Base-by-base conservation (phyloP, 1,140 invertebrate genomes). In the Latrodectus geometricus region DNA sequence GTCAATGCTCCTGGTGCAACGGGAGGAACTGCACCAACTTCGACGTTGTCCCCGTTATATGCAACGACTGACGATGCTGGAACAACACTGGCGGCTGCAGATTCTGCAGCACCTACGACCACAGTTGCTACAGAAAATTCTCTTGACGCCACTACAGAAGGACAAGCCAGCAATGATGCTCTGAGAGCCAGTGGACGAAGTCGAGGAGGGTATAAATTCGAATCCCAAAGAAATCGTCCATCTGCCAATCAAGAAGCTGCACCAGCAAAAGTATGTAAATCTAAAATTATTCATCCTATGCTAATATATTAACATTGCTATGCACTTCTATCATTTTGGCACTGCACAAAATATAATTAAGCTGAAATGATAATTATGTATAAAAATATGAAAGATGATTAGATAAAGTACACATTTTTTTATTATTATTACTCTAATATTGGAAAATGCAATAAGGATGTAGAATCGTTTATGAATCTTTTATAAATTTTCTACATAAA, bases 151-250 rank as follows among this genome's bases (percentile, higher is more conserved):
- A 78, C 83, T 9, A 86, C 83, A 12, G 75, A 77, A 48, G 75
- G 66, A 0, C 65, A 48, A n/a, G 61, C 74, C 14, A 76, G 56
- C 65, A 84, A 76, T n/a, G 74, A 84, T 1, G 82, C 56, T 11
- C 14, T 82, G 1, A 61, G 80, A 15, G 56, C 81, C 1, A 73
- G 68, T n/a, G 69, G 69, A n/a, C 17, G 69, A 8, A 52, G 52
- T 0, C 20, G 69, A 3, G 35, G 35, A 68, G 69, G 69, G 1
- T 82, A 82, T 48, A 50, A 70, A n/a, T 86, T 85, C 49, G 83
- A 85, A 61, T 85, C 83, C 15, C 76, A 73, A 0, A 72, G 83
- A 61, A 86, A 54, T 11, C 76, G 48, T 48, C 83, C 83, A 9
- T 15, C 14, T 56, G 74, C 74, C 8, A 86, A 86, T 20, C 75